Evolutionary conservation across 2,888 invertebrate species (phyloP).

Genomic region (Syrphus vitripennis): DNA sequence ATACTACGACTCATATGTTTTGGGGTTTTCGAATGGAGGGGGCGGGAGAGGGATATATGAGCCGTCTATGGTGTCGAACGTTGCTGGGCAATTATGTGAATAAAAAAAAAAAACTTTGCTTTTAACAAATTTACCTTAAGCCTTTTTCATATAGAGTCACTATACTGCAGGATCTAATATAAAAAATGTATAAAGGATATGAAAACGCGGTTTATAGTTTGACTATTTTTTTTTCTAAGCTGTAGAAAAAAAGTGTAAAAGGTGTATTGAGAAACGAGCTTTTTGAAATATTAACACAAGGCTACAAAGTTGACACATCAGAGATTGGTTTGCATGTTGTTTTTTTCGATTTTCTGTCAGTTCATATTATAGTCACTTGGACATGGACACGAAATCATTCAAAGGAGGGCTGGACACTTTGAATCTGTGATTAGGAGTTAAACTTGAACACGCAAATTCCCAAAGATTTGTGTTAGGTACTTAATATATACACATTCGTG

Average conservation of each 20-base stretch:
- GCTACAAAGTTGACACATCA: conserved; percentile 26
- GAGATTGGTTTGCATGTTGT: conserved; percentile 26
- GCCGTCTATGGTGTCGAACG: conserved; percentile 16
- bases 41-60: conserved; percentile 6
- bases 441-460: conserved; percentile 1
- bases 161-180: neutral
- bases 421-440: conserved; percentile 10
- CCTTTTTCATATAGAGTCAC: neutral
- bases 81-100: conserved; percentile 35
- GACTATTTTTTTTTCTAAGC: neutral
- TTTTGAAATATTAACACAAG: conserved; percentile 38
- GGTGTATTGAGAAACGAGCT: neutral
- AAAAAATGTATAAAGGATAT: neutral
- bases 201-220: neutral
- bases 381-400: conserved; percentile 14
- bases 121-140: neutral
- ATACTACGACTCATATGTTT: neutral
- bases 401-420: neutral
- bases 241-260: neutral
- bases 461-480: neutral
- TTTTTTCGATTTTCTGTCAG: no score
- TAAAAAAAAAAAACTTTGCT: neutral
- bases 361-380: neutral
- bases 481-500: no score
- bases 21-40: neutral